Evolutionary conservation across 2,113 vertebrate species (phyloP).

Genomic region (Cepphus grylle): DNA sequence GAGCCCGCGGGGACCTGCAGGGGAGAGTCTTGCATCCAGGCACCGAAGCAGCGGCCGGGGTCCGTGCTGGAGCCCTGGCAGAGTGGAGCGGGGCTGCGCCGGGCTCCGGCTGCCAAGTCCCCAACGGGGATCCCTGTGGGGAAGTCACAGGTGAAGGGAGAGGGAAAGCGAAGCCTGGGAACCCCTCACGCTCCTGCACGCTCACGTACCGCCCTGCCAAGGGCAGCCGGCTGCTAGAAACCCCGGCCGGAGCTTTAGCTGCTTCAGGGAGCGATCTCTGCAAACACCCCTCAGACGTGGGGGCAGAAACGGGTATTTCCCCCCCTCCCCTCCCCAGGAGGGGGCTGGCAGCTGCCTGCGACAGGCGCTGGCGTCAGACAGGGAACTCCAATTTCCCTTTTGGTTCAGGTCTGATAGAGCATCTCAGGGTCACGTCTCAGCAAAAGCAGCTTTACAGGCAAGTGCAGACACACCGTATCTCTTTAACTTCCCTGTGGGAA

Average conservation of each 20-base stretch:
- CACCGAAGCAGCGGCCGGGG: accelerated
- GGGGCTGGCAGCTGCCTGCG: background rate
- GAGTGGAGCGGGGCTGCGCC: background rate
- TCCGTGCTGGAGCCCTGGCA: accelerated
- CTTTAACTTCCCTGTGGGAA: background rate
- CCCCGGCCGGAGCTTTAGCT: accelerated
- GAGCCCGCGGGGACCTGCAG: background rate
- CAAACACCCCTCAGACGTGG: accelerated
- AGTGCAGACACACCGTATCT: background rate
- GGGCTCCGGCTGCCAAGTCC: background rate
- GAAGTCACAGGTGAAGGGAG: background rate
- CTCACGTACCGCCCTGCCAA: accelerated
- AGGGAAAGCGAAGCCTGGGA: background rate
- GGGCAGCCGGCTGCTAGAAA: background rate
- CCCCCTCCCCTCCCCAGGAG: accelerated
- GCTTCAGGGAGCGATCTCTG: accelerated
- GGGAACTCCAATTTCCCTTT: constrained; percentile 17
- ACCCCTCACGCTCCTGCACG: accelerated
- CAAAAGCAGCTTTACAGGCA: background rate
- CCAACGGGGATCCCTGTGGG: background rate
- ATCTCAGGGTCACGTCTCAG: background rate
- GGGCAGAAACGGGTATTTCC: background rate
- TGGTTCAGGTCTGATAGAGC: background rate
- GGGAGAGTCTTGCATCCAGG: background rate
- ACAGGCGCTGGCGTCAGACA: background rate